phyloP scores from a whole-genome alignment of 2,888 invertebrate genomes.

The Hartigia nigra region DNA sequence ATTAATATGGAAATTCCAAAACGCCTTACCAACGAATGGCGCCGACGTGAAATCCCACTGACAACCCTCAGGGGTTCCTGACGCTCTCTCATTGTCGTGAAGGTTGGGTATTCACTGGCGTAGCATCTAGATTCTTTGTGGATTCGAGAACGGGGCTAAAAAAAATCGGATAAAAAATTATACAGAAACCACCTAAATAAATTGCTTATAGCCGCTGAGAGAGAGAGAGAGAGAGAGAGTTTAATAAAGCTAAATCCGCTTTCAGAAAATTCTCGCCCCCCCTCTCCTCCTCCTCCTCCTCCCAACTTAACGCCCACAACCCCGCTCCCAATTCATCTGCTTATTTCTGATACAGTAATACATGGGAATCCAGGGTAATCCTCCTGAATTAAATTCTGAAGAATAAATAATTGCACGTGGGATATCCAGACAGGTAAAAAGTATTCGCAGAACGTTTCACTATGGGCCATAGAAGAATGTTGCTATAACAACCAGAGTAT shows the following conservation, averaged over 20 bases:
- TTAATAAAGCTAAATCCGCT: background rate
- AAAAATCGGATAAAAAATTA: background rate
- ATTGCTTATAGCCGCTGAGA: background rate
- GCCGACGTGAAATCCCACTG: slow-evolving; percentile 40
- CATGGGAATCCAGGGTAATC: background rate
- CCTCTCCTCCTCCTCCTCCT: background rate
- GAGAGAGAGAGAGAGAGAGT: background rate
- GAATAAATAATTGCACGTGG: background rate
- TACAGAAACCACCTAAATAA: background rate
- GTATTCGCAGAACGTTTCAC: background rate
- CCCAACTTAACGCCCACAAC: background rate
- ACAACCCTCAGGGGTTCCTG: slow-evolving; percentile 18
- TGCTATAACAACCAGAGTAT: background rate
- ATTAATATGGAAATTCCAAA: slow-evolving; percentile 59
- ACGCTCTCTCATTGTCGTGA: slow-evolving; percentile 25
- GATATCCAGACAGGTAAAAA: background rate
- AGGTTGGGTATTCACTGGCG: background rate
- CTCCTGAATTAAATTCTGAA: background rate
- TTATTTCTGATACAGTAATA: background rate
- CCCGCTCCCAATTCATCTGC: background rate
- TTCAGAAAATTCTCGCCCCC: background rate
- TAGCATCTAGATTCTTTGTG: background rate
- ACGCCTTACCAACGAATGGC: slow-evolving; percentile 46
- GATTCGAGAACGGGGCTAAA: background rate
- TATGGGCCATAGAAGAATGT: background rate